Evolutionary conservation across 2,888 invertebrate genomes (phyloP).

Genomic region (Pasiphila rectangulata): DNA sequence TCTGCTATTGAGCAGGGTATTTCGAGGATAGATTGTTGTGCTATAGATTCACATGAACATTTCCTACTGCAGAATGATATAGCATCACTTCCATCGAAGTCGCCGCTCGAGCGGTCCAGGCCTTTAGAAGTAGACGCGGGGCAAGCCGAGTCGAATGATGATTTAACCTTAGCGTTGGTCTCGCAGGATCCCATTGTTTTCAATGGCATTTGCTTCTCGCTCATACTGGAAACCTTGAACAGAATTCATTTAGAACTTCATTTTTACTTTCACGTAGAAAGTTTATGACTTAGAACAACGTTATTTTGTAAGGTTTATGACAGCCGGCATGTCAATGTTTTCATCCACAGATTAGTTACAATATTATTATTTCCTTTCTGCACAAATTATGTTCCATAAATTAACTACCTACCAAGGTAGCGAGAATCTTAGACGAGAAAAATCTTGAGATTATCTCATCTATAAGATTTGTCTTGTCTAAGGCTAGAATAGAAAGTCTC

Average conservation of each 20-base stretch:
- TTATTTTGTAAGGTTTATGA: no score
- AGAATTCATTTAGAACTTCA: slow-evolving; percentile 13
- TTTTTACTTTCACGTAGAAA: not conserved
- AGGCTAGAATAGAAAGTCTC: no score
- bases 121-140: slow-evolving; percentile 60
- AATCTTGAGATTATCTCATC: no score
- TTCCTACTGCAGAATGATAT: slow-evolving; percentile 41
- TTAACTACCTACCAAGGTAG: no score
- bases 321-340: no score
- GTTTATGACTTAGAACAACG: no score
- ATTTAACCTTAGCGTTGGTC: slow-evolving; percentile 35
- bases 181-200: slow-evolving; percentile 17
- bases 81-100: slow-evolving; percentile 43
- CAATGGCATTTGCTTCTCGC: slow-evolving; percentile 23
- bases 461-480: no score
- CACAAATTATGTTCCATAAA: no score
- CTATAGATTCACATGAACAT: slow-evolving; percentile 48
- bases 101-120: slow-evolving; percentile 50
- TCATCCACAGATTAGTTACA: no score
- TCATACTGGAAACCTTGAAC: slow-evolving; percentile 14
- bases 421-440: no score
- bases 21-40: slow-evolving; percentile 34
- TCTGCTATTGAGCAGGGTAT: slow-evolving; percentile 56
- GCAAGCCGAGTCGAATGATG: slow-evolving; percentile 44
- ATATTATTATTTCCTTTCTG: no score